Conservation (phyloP, 2,113 vertebrate genomes). For the Corythoichthys haematopterus region DNA sequence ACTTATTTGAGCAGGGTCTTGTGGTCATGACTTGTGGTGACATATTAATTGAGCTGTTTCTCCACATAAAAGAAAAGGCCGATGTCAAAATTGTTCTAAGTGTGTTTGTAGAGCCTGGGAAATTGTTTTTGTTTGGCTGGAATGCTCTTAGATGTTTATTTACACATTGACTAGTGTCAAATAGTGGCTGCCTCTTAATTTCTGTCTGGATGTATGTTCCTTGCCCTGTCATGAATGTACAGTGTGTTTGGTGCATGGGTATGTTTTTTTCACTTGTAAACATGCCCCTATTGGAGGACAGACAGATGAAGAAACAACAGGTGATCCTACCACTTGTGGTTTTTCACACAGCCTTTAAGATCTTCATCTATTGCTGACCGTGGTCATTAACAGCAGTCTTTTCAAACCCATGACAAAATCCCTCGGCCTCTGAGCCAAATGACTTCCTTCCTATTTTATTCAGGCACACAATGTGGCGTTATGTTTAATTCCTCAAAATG, state of each 20-base stretch:
- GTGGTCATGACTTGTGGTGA: slow-evolving; percentile 64
- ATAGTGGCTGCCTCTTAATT: slow-evolving; percentile 24
- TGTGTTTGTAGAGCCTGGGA: slow-evolving; percentile 54
- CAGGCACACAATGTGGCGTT: background rate
- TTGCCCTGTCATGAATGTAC: background rate
- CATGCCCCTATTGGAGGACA: background rate
- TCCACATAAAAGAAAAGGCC: slow-evolving; percentile 50
- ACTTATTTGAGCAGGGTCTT: slow-evolving; percentile 59
- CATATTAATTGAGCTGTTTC: slow-evolving; percentile 65
- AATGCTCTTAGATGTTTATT: slow-evolving; percentile 50
- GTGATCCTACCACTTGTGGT: slow-evolving; percentile 55
- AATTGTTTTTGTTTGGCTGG: slow-evolving; percentile 60
- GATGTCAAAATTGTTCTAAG: slow-evolving; percentile 30
- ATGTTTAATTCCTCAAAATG: slow-evolving; percentile 1
- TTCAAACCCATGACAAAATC: slow-evolving; percentile 61
- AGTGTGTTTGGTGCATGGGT: background rate
- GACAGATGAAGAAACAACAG: slow-evolving; percentile 11
- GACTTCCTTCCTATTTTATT: background rate
- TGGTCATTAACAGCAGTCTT: slow-evolving; percentile 64
- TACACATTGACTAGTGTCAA: slow-evolving; percentile 43
- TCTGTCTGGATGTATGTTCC: slow-evolving; percentile 10
- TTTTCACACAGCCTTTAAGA: slow-evolving; percentile 58
- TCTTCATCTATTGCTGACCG: slow-evolving; percentile 77
- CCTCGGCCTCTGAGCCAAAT: slow-evolving; percentile 16
- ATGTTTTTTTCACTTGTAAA: slow-evolving; percentile 30